A percentile compares a stretch with the other conserved stretches of the same genome.
Evolutionary conservation across 2,113 vertebrate genomes (phyloP).

Genomic region (Naja naja): DNA sequence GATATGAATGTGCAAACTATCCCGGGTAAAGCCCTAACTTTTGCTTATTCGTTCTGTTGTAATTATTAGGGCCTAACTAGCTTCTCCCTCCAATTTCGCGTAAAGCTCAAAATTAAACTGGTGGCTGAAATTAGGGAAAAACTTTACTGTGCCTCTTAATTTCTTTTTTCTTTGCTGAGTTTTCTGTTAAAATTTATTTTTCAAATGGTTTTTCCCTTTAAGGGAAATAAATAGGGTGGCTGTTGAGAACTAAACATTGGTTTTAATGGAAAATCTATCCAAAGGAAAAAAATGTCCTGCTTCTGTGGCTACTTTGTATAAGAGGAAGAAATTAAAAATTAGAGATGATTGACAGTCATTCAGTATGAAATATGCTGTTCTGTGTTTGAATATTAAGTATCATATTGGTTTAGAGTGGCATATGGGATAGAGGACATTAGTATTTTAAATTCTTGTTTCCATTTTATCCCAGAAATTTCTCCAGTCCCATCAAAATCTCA

Average conservation of each 20-base stretch:
- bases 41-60: not conserved
- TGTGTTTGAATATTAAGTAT: not conserved
- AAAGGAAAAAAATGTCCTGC: not conserved
- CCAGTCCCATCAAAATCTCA: not conserved
- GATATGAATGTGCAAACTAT: not conserved
- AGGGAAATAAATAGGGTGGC: not conserved
- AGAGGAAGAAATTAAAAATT: not conserved
- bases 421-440: not conserved
- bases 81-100: not conserved
- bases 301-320: not conserved
- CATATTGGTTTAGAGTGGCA: not conserved
- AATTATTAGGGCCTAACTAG: not conserved
- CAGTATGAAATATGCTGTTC: not conserved
- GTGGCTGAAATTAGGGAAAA: not conserved
- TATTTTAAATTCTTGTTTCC: not conserved
- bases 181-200: not conserved
- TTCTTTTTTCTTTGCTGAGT: not conserved
- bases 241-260: not conserved
- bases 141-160: not conserved
- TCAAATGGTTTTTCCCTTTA: not conserved
- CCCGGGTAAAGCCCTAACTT: not conserved
- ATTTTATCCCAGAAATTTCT: not conserved
- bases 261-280: not conserved
- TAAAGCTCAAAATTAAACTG: not conserved
- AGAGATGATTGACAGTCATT: not conserved